Base-by-base conservation (phyloP, 2,888 invertebrate species). In the Eulithis prunata region DNA sequence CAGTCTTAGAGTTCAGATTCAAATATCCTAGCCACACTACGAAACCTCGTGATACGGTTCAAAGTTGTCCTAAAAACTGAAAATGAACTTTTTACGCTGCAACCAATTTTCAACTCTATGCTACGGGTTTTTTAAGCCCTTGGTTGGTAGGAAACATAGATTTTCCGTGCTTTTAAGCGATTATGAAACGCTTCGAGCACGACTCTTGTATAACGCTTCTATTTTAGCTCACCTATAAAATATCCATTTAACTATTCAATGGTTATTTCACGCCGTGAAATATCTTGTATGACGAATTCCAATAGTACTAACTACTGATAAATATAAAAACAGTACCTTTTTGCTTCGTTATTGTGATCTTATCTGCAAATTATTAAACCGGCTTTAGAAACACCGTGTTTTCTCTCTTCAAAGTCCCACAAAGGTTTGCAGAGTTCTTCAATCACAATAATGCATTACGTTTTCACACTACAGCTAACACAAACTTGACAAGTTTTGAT, bases 141-240 rank as follows among this genome's bases (percentile, higher is more conserved):
- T 32, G n/a, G 12, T 12, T 21, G 11, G 3, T 10, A 11, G 6
- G 13, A 14, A 41, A n/a, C 54, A 10, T 14, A 3, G 6, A 4
- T 49, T 21, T 11, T 49, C 11, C 49, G 21, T 11, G 21, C 47
- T 3, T 14, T 41, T 54, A 6, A 6, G 6, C 14, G 21, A 41
- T 55, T 55, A 55, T 55, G 21, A 43, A 55, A 55, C 54, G 14
- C 6, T 13, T 14, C 21, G 8, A 52, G 8, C n/a, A 11, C 36
- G 36, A 38, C 6, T 43, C 36, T 60, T 60, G 32, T 53, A 36
- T 12, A 60, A 60, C 46, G 36, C 28, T 45, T 53, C 59, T 8
- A 32, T 53, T 60, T 45, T 43, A 45, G 28, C 52, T 59, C 32
- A 14, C 12, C 32, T 38, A 51, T 58, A 51, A 51, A 59, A 36